phyloP scores from a whole-genome alignment of 2,888 invertebrate species.

The Erebia aethiops region DNA sequence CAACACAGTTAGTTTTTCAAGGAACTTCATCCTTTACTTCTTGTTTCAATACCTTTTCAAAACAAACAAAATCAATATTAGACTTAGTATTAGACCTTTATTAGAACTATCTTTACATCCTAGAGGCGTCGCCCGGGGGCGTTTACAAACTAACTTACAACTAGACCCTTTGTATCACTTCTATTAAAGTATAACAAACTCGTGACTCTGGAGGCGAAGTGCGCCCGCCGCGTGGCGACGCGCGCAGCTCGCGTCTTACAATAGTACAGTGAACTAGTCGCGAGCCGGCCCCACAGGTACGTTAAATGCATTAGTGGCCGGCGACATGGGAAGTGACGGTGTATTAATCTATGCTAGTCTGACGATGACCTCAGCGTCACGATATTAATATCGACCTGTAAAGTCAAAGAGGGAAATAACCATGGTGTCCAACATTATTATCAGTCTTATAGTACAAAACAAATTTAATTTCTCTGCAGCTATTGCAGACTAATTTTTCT shows the following conservation, averaged over 20 bases:
- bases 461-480: background rate
- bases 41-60: conserved; percentile 92
- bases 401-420: conserved; percentile 79
- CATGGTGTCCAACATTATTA: conserved; percentile 52
- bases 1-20: conserved; percentile 80
- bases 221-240: conserved; percentile 27
- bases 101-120: conserved; percentile 73
- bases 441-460: conserved; percentile 5
- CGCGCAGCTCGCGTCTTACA: conserved; percentile 42
- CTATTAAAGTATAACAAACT: conserved; percentile 46
- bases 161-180: conserved; percentile 66
- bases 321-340: conserved; percentile 60
- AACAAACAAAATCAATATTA: conserved; percentile 90
- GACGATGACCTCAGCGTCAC: conserved; percentile 71
- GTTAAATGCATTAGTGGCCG: conserved; percentile 73
- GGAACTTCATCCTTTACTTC: conserved; percentile 91
- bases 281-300: conserved; percentile 61
- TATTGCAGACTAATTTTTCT: conserved; percentile 14
- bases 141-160: conserved; percentile 70
- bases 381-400: conserved; percentile 83
- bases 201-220: conserved; percentile 35
- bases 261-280: conserved; percentile 42
- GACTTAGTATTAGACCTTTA: conserved; percentile 80
- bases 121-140: conserved; percentile 68
- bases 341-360: conserved; percentile 68